phyloP scores from a whole-genome alignment of 2,797 vertebrate species.

The Lacerta agilis region DNA sequence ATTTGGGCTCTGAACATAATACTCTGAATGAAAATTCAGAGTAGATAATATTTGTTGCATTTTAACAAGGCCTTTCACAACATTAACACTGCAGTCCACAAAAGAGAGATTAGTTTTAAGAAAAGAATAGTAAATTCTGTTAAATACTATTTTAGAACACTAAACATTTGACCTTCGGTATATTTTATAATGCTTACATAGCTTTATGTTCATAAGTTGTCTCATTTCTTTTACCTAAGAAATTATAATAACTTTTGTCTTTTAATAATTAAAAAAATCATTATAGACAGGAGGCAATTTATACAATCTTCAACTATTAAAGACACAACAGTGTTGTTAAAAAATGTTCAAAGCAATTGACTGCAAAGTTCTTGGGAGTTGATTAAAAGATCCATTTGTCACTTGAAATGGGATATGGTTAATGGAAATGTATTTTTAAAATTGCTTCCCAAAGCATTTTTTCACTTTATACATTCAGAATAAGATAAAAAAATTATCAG shows the following conservation, averaged over 20 bases:
- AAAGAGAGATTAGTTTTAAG: slow-evolving; percentile 32
- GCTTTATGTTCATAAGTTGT: slow-evolving; percentile 37
- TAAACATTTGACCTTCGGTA: slow-evolving; percentile 40
- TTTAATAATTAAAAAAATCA: slow-evolving; percentile 58
- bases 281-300: slow-evolving; percentile 62
- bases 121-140: slow-evolving; percentile 16
- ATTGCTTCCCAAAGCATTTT: slow-evolving; percentile 62
- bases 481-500: slow-evolving; percentile 26
- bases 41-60: slow-evolving; percentile 1
- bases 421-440: slow-evolving; percentile 66
- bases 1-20: background rate
- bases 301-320: slow-evolving; percentile 55
- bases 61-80: background rate
- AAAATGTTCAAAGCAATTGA: slow-evolving; percentile 67
- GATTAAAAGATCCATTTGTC: slow-evolving; percentile 71
- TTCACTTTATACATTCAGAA: slow-evolving; percentile 41
- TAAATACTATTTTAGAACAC: slow-evolving; percentile 22
- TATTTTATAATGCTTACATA: slow-evolving; percentile 44
- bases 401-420: slow-evolving; percentile 66
- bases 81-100: background rate
- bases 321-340: slow-evolving; percentile 58
- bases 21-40: background rate
- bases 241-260: slow-evolving; percentile 44
- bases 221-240: slow-evolving; percentile 36
- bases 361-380: slow-evolving; percentile 61